Evolutionary conservation across 2,888 invertebrate species (phyloP).

Genomic region (Eupithecia inturbata): DNA sequence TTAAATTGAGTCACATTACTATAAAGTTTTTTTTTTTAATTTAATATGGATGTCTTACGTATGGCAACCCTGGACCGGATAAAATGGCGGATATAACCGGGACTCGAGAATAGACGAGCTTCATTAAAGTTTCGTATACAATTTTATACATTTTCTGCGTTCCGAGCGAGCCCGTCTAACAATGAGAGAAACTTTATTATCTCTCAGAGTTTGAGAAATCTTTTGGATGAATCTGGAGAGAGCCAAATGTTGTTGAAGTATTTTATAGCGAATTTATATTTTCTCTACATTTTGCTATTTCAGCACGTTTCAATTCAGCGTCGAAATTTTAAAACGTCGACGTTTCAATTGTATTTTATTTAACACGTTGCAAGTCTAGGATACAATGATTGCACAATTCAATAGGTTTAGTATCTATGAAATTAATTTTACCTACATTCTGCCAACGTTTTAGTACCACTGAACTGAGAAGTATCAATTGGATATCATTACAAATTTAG

Average conservation of each 20-base stretch:
- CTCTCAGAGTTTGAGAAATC: constrained; percentile 11
- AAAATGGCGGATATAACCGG: constrained; percentile 57
- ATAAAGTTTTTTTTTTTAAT: background rate
- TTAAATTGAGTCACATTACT: background rate
- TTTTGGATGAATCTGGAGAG: background rate
- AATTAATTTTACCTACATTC: too few relatives aligned
- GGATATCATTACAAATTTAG: background rate
- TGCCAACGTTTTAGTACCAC: background rate
- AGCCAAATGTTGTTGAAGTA: background rate
- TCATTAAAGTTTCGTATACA: constrained; percentile 48
- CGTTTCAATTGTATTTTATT: background rate
- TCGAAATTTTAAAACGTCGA: background rate
- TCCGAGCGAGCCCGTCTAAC: constrained; percentile 17
- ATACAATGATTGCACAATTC: too few relatives aligned
- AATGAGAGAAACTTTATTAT: constrained; percentile 27
- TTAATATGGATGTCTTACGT: background rate
- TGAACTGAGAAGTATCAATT: background rate
- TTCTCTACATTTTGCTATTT: background rate
- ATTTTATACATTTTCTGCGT: constrained; percentile 45
- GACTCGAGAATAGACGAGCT: constrained; percentile 50
- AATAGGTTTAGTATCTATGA: too few relatives aligned
- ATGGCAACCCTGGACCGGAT: constrained; percentile 47
- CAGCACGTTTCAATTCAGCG: background rate
- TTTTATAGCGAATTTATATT: constrained; percentile 4
- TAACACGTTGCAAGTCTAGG: background rate